A percentile compares a stretch with the other conserved stretches of the same genome.
These are phyloP conservation scores for Lobophora halterata DNA, from an alignment of 2,888 invertebrate species.

Conservation along the genomic window DNA sequence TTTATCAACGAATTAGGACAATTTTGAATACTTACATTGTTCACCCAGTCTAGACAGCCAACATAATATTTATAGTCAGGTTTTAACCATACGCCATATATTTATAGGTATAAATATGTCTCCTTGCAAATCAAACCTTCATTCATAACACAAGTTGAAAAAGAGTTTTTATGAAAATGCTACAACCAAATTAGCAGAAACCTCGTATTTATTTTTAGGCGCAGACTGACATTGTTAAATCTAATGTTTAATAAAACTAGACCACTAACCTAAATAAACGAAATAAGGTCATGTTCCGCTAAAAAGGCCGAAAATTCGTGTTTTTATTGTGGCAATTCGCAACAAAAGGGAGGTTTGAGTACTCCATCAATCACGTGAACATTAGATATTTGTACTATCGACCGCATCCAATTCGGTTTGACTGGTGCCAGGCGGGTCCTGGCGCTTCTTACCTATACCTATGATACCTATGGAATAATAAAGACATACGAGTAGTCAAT, in stretches of 20 bases:
- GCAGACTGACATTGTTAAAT: too few species aligned
- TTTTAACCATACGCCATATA: too few species aligned
- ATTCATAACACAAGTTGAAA: too few species aligned
- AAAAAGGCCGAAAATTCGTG: slow-evolving; percentile 27
- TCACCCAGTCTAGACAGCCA: too few species aligned
- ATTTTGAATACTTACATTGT: too few species aligned
- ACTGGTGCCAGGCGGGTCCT: slow-evolving; percentile 58
- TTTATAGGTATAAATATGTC: too few species aligned
- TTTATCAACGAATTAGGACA: too few species aligned
- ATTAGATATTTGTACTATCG: slow-evolving; percentile 67
- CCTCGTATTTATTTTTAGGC: too few species aligned
- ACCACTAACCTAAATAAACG: slow-evolving; percentile 29
- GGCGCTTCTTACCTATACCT: slow-evolving; percentile 47
- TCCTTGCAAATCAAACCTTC: too few species aligned
- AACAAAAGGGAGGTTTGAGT: slow-evolving; percentile 49
- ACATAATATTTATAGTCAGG: too few species aligned
- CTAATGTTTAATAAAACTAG: slow-evolving; percentile 9
- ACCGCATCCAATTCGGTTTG: slow-evolving; percentile 51
- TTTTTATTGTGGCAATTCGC: slow-evolving; percentile 36
- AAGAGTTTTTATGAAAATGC: too few species aligned
- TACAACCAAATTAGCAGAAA: too few species aligned
- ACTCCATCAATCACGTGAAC: slow-evolving; percentile 69
- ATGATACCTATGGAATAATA: slow-evolving; percentile 39
- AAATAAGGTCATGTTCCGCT: slow-evolving; percentile 30
- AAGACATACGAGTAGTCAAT: slow-evolving; percentile 36